phyloP scores from a whole-genome alignment of 1,140 invertebrate genomes.

The Chymomyza costata region DNA sequence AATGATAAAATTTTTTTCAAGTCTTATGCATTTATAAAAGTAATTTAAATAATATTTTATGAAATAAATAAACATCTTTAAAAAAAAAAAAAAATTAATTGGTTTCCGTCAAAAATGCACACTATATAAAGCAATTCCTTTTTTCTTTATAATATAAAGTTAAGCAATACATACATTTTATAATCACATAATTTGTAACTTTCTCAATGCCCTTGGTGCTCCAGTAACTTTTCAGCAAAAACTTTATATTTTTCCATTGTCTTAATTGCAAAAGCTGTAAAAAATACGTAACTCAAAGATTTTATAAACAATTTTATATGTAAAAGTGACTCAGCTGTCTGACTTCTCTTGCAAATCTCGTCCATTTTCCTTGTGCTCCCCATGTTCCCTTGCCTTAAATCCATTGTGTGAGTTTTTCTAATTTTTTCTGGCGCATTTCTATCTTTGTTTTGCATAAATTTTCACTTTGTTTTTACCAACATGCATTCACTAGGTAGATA shows the following conservation, averaged over 20 bases:
- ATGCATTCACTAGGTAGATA: too few relatives aligned
- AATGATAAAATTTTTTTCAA: not conserved
- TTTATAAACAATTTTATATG: conserved; percentile 33
- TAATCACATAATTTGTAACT: too few relatives aligned
- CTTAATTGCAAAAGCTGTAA: conserved; percentile 8
- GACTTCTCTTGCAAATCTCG: not conserved
- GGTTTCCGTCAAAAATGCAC: not conserved
- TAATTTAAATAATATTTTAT: not conserved
- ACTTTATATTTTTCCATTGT: conserved; percentile 13
- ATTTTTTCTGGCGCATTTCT: conserved; percentile 18
- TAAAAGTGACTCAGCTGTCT: conserved; percentile 26
- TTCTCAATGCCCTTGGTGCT: too few relatives aligned
- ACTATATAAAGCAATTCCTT: too few relatives aligned
- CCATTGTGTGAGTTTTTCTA: conserved; percentile 30
- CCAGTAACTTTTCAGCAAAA: too few relatives aligned
- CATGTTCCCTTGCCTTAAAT: not conserved
- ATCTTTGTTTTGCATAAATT: conserved; percentile 68
- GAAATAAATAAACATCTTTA: not conserved
- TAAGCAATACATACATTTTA: too few relatives aligned
- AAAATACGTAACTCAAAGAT: conserved; percentile 17
- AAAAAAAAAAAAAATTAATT: not conserved
- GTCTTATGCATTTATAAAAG: not conserved
- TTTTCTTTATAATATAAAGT: too few relatives aligned
- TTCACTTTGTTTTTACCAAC: conserved; percentile 68
- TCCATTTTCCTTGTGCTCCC: conserved; percentile 9